phyloP scores from a whole-genome alignment of 2,113 vertebrate species.

The Dasyprocta punctata region DNA sequence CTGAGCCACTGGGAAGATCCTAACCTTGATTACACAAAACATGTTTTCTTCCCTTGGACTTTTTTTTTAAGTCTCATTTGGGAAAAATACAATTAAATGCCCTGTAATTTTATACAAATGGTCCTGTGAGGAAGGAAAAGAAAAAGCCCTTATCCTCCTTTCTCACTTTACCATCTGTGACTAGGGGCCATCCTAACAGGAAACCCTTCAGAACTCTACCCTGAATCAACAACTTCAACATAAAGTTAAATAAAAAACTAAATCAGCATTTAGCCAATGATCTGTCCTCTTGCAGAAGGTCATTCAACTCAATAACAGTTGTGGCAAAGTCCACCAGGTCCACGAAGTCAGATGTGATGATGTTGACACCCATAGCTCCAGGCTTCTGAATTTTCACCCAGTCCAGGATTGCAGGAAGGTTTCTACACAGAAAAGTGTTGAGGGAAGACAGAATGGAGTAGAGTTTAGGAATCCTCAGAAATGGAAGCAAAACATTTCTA shows the following conservation, averaged over 20 bases:
- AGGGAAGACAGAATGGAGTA: constrained; percentile 20
- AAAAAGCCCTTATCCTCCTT: constrained; percentile 11
- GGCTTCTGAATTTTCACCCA: constrained; percentile 98
- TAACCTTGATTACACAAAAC: neutral
- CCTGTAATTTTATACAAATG: constrained; percentile 44
- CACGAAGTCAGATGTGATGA: constrained; percentile 99
- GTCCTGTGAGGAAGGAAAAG: constrained; percentile 14
- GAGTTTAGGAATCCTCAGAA: neutral
- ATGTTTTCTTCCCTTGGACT: constrained; percentile 56
- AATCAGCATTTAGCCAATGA: constrained; percentile 81
- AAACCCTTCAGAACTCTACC: constrained; percentile 63
- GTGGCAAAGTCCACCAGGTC: constrained; percentile 97
- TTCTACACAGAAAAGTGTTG: constrained; percentile 84
- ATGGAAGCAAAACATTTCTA: neutral
- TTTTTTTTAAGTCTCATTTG: constrained; percentile 33
- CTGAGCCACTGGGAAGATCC: neutral
- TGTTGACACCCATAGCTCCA: constrained; percentile 94
- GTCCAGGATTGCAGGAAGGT: constrained; percentile 95
- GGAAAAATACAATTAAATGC: constrained; percentile 64
- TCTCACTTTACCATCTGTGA: constrained; percentile 16
- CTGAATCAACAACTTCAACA: constrained; percentile 64
- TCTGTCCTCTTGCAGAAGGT: constrained; percentile 87
- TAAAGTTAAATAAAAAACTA: constrained; percentile 36
- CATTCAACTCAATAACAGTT: constrained; percentile 94
- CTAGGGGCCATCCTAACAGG: constrained; percentile 3